These are phyloP conservation scores for Ischnura elegans DNA, from an alignment of 2,888 invertebrate genomes.

Conservation along the genomic window DNA sequence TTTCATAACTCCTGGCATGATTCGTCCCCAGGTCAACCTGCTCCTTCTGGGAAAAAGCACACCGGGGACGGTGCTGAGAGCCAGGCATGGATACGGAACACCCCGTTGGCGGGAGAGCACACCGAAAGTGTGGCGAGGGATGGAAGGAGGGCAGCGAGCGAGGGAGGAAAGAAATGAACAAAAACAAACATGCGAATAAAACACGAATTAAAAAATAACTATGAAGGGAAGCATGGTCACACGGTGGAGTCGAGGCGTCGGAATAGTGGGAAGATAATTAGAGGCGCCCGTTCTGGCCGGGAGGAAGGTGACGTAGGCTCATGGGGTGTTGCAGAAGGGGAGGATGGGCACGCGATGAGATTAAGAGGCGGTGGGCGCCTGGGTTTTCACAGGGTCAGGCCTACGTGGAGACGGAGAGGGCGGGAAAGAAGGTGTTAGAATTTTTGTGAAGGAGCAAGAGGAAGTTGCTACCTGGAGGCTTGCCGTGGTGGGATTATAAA, in stretches of 20 bases:
- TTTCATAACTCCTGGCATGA: too few species aligned
- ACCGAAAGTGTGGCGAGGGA: not conserved
- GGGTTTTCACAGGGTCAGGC: constrained; percentile 39
- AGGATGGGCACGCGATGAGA: not conserved
- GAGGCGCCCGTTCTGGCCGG: not conserved
- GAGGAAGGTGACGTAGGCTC: not conserved
- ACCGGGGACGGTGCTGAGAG: not conserved
- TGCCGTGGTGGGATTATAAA: too few species aligned
- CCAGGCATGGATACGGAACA: not conserved
- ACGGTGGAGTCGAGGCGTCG: constrained; percentile 36
- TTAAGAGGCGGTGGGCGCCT: not conserved
- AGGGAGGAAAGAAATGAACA: not conserved
- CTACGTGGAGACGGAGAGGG: constrained; percentile 36
- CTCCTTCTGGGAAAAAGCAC: not conserved
- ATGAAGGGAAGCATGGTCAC: constrained; percentile 25
- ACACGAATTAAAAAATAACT: not conserved
- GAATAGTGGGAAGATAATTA: constrained; percentile 47
- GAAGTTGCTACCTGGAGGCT: not conserved
- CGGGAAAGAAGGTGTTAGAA: not conserved
- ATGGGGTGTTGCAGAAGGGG: not conserved
- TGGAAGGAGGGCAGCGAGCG: not conserved
- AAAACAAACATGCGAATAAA: too few species aligned
- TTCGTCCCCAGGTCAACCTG: not conserved
- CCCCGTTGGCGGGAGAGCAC: not conserved
- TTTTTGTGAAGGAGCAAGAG: not conserved